Evolutionary conservation across 2,113 vertebrate genomes (phyloP).

Genomic region (Brachionichthys hirsutus): DNA sequence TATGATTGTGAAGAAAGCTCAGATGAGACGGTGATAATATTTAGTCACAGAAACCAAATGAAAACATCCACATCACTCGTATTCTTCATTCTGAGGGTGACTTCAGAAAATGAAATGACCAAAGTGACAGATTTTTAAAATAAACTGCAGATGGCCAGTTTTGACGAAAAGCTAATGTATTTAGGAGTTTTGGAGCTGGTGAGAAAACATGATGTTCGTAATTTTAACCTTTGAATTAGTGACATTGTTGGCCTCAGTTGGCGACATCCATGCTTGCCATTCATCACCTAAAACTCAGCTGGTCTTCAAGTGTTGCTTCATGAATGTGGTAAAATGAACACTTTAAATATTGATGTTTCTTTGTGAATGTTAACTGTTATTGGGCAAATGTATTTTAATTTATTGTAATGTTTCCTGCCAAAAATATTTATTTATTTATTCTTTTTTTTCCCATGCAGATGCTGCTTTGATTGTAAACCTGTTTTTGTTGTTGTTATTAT

Average conservation of each 20-base stretch:
- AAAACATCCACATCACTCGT: not conserved
- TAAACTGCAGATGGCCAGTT: not conserved
- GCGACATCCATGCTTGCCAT: conserved; percentile 15
- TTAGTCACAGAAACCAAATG: conserved; percentile 1
- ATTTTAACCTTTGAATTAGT: conserved; percentile 16
- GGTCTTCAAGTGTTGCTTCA: conserved; percentile 45
- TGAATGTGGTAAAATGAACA: conserved; percentile 55
- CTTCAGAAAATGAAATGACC: conserved; percentile 3
- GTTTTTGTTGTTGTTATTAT: conserved; percentile 37
- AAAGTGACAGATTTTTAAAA: conserved; percentile 12
- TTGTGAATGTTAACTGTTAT: conserved; percentile 63
- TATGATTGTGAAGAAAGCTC: not conserved
- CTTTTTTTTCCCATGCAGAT: conserved; percentile 46
- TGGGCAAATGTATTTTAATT: conserved; percentile 31
- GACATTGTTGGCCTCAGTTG: conserved; percentile 5
- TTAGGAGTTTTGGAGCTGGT: conserved; percentile 11
- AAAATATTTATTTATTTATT: conserved; percentile 57
- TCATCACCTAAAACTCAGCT: conserved; percentile 23
- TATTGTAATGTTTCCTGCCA: conserved; percentile 59
- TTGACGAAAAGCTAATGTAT: conserved; percentile 18
- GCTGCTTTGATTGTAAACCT: conserved; percentile 74
- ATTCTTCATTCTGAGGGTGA: conserved; percentile 6
- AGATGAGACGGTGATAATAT: conserved; percentile 10
- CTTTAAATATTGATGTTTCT: conserved; percentile 58
- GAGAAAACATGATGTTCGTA: conserved; percentile 1